Conservation (phyloP, 1,140 invertebrate genomes). For the Cotesia chilonis region DNA sequence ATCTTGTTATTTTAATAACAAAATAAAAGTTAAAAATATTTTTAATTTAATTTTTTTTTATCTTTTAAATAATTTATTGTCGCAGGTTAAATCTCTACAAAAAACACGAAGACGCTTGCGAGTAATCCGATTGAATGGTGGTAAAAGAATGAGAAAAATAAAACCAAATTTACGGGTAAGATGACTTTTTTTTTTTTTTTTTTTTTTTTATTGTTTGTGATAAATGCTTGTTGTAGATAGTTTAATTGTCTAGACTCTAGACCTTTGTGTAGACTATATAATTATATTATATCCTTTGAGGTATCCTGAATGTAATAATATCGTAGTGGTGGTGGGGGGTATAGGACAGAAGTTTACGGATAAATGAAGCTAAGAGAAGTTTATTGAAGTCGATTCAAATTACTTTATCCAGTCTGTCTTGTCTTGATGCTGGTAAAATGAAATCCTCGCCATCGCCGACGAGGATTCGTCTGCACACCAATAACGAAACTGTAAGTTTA, state of each 20-base stretch:
- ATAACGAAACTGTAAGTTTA: conserved; percentile 51
- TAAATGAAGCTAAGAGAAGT: conserved; percentile 53
- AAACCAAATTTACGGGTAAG: conserved; percentile 28
- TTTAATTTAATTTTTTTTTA: not conserved
- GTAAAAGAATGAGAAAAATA: conserved; percentile 55
- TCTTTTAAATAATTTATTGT: not conserved
- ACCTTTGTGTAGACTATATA: conserved; percentile 34
- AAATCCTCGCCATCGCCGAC: conserved; percentile 55
- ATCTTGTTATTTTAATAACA: not conserved
- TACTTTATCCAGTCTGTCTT: conserved; percentile 59
- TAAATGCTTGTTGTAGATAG: not conserved
- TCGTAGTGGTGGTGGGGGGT: conserved; percentile 52
- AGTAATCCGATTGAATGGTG: conserved; percentile 64
- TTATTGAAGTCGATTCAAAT: conserved; percentile 55
- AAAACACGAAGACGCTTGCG: conserved; percentile 63
- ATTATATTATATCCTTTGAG: conserved; percentile 29
- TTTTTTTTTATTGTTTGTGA: conserved; percentile 1
- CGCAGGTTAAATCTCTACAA: conserved; percentile 65
- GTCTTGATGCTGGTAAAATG: conserved; percentile 52
- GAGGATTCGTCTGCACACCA: conserved; percentile 53
- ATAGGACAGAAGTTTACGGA: conserved; percentile 52
- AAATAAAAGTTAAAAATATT: conserved; percentile 15
- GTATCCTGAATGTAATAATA: conserved; percentile 22
- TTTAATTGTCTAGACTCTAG: not conserved
- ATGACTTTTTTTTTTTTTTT: not conserved